phyloP scores from a whole-genome alignment of 64 coral and sea anemone genomes.

The Exaiptasia diaphana region DNA sequence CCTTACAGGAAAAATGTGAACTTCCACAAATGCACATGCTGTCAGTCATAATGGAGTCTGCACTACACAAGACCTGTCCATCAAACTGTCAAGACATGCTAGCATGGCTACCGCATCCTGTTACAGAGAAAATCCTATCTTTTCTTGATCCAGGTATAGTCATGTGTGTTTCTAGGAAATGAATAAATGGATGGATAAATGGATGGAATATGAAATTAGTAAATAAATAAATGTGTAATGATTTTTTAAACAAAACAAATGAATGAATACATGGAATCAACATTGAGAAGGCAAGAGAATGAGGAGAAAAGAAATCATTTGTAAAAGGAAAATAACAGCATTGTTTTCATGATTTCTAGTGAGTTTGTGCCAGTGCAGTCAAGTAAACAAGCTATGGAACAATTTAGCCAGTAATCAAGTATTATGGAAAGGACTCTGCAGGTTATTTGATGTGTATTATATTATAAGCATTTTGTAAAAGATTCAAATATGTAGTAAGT shows the following conservation, averaged over 20 bases:
- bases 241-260: too few species aligned
- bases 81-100: constrained; percentile 97
- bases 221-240: not conserved
- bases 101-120: constrained; percentile 84
- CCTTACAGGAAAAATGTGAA: constrained; percentile 87
- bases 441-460: too few species aligned
- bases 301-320: too few species aligned
- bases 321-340: too few species aligned
- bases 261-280: too few species aligned
- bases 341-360: constrained; percentile 43
- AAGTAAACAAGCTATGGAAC: constrained; percentile 89
- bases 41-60: constrained; percentile 87
- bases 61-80: constrained; percentile 88
- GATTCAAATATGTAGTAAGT: too few species aligned
- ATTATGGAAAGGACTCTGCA: constrained; percentile 72
- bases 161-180: not conserved
- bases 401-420: constrained; percentile 46
- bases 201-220: too few species aligned
- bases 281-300: too few species aligned
- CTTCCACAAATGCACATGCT: constrained; percentile 96
- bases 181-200: too few species aligned
- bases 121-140: constrained; percentile 60
- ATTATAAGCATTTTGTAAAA: too few species aligned
- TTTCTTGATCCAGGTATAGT: constrained; percentile 90
- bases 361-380: constrained; percentile 79